phyloP scores from a whole-genome alignment of 2,797 vertebrate species.

The Chelmon rostratus region DNA sequence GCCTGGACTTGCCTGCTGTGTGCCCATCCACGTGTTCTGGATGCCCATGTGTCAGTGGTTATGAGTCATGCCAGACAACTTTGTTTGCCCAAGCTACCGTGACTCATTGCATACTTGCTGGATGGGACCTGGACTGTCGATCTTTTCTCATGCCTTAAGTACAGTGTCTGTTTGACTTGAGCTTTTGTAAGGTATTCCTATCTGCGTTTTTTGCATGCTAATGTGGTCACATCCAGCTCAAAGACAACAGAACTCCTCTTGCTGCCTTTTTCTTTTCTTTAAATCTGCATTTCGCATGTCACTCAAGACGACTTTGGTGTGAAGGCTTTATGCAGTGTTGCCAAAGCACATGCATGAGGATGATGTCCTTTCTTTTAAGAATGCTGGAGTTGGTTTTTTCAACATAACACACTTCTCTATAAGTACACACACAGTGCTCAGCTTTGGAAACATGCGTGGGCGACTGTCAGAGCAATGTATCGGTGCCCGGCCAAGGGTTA shows the following conservation, averaged over 20 bases:
- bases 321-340: not conserved
- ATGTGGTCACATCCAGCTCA: not conserved
- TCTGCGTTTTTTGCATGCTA: slow-evolving; percentile 38
- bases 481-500: slow-evolving; percentile 72
- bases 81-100: slow-evolving; percentile 70
- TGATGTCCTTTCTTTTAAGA: slow-evolving; percentile 11
- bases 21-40: slow-evolving; percentile 75
- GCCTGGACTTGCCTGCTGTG: slow-evolving; percentile 66
- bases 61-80: slow-evolving; percentile 78
- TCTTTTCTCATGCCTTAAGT: slow-evolving; percentile 72
- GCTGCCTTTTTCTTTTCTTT: slow-evolving; percentile 1
- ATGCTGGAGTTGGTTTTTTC: not conserved
- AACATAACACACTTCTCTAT: not conserved
- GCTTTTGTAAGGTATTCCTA: slow-evolving; percentile 39
- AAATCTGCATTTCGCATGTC: slow-evolving; percentile 41
- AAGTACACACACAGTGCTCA: slow-evolving; percentile 24
- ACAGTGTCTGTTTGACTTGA: slow-evolving; percentile 61
- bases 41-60: slow-evolving; percentile 73
- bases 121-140: slow-evolving; percentile 57
- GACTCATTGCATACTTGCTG: slow-evolving; percentile 67
- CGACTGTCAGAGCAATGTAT: slow-evolving; percentile 35
- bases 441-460: slow-evolving; percentile 63
- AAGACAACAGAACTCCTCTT: slow-evolving; percentile 6
- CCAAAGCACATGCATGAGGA: not conserved
- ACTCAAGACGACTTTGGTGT: slow-evolving; percentile 23